phyloP scores from a whole-genome alignment of 1,140 invertebrate species.

The Hylaeus anthracinus region DNA sequence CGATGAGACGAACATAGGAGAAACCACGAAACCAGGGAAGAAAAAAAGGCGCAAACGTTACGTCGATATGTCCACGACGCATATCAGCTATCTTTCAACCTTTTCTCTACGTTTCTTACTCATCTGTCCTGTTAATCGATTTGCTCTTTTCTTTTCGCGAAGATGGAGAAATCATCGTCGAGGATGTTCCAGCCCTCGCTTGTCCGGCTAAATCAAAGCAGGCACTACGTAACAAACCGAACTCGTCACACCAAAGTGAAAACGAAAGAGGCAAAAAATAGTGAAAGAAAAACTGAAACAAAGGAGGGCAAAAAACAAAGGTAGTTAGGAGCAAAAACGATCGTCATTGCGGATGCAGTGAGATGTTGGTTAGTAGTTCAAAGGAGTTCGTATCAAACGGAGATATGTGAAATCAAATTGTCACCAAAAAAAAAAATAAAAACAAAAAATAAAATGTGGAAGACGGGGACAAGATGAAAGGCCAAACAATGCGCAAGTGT shows the following conservation, averaged over 20 bases:
- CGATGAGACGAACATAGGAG: background rate
- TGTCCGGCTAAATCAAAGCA: slow-evolving; percentile 35
- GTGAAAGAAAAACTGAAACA: background rate
- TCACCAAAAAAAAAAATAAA: slow-evolving; percentile 6
- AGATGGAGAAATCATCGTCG: background rate
- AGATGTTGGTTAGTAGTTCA: slow-evolving; percentile 27
- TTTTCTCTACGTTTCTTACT: background rate
- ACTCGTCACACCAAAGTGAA: slow-evolving; percentile 32
- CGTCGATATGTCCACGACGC: background rate
- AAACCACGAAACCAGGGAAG: background rate
- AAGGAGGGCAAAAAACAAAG: slow-evolving; percentile 11
- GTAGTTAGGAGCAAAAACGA: slow-evolving; percentile 37
- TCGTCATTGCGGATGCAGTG: slow-evolving; percentile 30
- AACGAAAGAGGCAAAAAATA: background rate
- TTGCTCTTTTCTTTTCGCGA: background rate
- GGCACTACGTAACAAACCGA: slow-evolving; percentile 31
- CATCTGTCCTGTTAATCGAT: slow-evolving; percentile 15
- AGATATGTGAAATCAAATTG: slow-evolving; percentile 1
- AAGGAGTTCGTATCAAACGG: slow-evolving; percentile 5
- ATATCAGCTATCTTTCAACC: background rate
- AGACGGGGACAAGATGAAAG: no score
- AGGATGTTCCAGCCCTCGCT: background rate
- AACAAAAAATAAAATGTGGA: background rate
- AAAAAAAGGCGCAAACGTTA: background rate
- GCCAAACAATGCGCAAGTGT: background rate